Conservation (phyloP, 2,797 vertebrate species). For the Graptemys geographica region DNA sequence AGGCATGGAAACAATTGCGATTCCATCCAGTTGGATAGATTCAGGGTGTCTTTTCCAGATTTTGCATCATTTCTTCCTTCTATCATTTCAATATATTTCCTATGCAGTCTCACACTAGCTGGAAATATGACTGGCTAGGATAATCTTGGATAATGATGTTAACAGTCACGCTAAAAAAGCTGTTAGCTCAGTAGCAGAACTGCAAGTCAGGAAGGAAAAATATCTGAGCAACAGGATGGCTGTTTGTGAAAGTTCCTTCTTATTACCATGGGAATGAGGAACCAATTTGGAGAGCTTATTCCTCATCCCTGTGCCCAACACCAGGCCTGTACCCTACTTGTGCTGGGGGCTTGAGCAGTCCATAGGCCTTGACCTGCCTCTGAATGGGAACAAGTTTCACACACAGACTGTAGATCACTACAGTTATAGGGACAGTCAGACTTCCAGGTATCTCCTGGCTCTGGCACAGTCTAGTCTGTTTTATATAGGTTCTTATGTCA, state of each 20-base stretch:
- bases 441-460: too few species aligned
- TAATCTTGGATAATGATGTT: neutral
- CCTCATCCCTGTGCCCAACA: neutral
- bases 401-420: too few species aligned
- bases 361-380: too few species aligned
- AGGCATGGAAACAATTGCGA: slow-evolving; percentile 48
- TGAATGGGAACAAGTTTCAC: too few species aligned
- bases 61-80: slow-evolving; percentile 48
- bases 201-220: neutral
- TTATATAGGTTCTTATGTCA: too few species aligned
- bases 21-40: slow-evolving; percentile 20
- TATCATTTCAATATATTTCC: slow-evolving; percentile 17
- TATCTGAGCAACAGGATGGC: neutral
- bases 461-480: too few species aligned
- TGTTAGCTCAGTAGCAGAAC: neutral
- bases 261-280: neutral
- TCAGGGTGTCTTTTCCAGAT: slow-evolving; percentile 1
- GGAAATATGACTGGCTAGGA: neutral
- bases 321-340: neutral
- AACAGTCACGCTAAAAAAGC: neutral
- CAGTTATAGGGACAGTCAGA: too few species aligned
- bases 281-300: fast-evolving
- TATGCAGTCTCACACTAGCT: neutral
- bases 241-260: neutral
- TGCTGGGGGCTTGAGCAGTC: too few species aligned